These are phyloP conservation scores for Nowickia ferox DNA, from an alignment of 2,888 invertebrate genomes.

Conservation along the genomic window DNA sequence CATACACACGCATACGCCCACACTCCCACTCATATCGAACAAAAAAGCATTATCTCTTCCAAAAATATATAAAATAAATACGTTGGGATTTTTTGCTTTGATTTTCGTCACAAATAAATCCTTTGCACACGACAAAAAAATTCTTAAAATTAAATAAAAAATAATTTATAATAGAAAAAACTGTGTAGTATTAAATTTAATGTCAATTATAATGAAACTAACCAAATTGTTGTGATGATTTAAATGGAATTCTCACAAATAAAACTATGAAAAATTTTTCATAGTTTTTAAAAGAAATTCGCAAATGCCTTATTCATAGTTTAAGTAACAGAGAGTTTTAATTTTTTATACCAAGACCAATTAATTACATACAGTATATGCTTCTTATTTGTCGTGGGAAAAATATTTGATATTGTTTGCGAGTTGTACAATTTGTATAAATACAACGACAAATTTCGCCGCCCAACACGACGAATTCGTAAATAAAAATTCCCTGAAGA, in stretches of 20 bases:
- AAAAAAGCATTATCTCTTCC: constrained; percentile 30
- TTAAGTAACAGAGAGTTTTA: no score
- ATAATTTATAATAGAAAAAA: not conserved
- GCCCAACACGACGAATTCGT: no score
- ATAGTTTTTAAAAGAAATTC: not conserved
- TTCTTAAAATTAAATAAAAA: constrained; percentile 16
- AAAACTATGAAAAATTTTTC: constrained; percentile 14
- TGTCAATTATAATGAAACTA: constrained; percentile 20
- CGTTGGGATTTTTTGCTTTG: constrained; percentile 8
- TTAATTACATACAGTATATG: no score
- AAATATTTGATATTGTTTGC: no score
- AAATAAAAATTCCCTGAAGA: no score
- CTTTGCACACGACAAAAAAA: constrained; percentile 68
- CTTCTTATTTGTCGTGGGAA: no score
- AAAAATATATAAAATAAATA: constrained; percentile 46
- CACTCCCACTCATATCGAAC: not conserved
- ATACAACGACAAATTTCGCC: no score
- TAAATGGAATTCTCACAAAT: constrained; percentile 61
- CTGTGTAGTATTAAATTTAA: constrained; percentile 18
- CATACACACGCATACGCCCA: not conserved
- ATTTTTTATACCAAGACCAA: no score
- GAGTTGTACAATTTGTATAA: no score
- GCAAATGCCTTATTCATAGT: no score
- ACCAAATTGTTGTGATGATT: constrained; percentile 28
- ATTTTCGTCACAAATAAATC: constrained; percentile 60